Conservation (phyloP, 2,797 vertebrate species). For the Mycteria americana region DNA sequence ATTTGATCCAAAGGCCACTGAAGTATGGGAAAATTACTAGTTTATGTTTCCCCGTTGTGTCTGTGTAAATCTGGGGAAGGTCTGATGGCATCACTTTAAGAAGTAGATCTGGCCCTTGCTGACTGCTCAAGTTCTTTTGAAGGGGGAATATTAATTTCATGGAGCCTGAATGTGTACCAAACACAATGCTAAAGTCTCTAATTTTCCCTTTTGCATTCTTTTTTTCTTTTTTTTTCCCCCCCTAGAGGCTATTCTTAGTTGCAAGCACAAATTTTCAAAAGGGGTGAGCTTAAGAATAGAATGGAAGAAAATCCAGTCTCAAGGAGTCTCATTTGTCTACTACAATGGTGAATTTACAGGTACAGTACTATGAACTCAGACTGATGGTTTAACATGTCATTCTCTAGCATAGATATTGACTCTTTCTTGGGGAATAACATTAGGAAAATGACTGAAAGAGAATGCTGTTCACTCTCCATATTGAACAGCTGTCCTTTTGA, state of each 20-base stretch:
- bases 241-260: constrained; percentile 86
- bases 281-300: constrained; percentile 85
- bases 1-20: neutral
- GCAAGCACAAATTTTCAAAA: constrained; percentile 80
- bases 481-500: neutral
- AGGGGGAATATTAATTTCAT: neutral
- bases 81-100: neutral
- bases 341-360: constrained; percentile 84
- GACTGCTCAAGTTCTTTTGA: neutral
- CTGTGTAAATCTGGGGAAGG: neutral
- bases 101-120: neutral
- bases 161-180: neutral
- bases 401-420: neutral
- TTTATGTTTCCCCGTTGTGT: neutral
- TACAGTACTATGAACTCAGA: constrained; percentile 54
- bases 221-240: neutral
- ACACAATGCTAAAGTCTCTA: neutral
- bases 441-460: neutral
- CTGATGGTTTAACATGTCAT: neutral
- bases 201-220: neutral
- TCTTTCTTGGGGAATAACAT: neutral
- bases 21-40: neutral
- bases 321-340: constrained; percentile 88
- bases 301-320: constrained; percentile 89
- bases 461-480: neutral